phyloP scores from a whole-genome alignment of 2,888 invertebrate genomes.

The Chrysina gloriosa region DNA sequence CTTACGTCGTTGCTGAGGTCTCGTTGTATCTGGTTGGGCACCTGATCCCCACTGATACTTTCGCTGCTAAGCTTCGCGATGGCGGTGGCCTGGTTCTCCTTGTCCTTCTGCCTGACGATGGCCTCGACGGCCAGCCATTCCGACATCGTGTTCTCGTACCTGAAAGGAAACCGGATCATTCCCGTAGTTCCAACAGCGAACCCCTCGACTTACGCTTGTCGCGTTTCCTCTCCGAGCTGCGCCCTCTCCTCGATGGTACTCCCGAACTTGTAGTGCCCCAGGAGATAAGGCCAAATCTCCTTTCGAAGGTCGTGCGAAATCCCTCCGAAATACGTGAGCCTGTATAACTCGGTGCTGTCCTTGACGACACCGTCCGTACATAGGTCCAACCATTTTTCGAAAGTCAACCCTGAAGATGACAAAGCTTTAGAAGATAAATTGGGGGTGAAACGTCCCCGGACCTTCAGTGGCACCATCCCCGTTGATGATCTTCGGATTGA shows the following conservation, averaged over 20 bases:
- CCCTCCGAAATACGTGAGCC: constrained; percentile 89
- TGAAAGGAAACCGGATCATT: constrained; percentile 52
- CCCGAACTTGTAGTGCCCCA: constrained; percentile 87
- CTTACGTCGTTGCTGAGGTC: constrained; percentile 69
- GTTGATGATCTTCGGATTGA: constrained; percentile 78
- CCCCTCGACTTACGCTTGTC: constrained; percentile 65
- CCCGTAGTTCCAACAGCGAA: background rate
- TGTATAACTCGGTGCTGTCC: constrained; percentile 80
- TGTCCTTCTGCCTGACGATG: constrained; percentile 85
- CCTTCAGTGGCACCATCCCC: constrained; percentile 73
- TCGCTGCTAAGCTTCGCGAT: constrained; percentile 87
- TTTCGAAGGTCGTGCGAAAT: constrained; percentile 81
- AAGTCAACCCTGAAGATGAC: constrained; percentile 71
- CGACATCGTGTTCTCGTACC: constrained; percentile 92
- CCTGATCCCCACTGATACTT: constrained; percentile 69
- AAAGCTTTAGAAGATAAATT: background rate
- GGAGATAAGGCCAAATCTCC: constrained; percentile 89
- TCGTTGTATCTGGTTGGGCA: constrained; percentile 62
- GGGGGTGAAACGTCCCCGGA: background rate
- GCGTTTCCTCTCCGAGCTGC: constrained; percentile 75
- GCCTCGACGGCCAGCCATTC: constrained; percentile 97
- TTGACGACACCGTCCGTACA: constrained; percentile 72
- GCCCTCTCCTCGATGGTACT: constrained; percentile 74
- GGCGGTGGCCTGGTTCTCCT: constrained; percentile 85
- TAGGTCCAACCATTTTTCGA: constrained; percentile 79